Evolutionary conservation across 1,140 invertebrate species (phyloP).

Genomic region (Pteromalus puparum): DNA sequence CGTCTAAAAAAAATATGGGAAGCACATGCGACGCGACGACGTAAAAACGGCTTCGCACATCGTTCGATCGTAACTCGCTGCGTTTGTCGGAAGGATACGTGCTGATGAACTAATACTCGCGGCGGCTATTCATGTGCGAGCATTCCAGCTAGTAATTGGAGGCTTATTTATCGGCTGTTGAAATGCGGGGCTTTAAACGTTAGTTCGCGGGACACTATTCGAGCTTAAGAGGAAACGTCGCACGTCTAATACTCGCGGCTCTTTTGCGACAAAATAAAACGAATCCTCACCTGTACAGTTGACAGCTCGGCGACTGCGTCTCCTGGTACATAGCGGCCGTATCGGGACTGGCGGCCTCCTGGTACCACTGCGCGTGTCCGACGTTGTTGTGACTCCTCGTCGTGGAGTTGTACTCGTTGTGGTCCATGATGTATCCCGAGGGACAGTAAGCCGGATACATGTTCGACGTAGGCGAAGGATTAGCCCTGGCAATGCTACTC

Average conservation of each 20-base stretch:
- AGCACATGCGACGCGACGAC: slow-evolving; percentile 33
- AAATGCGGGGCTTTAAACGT: neutral
- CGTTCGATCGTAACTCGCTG: neutral
- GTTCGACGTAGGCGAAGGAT: slow-evolving; percentile 75
- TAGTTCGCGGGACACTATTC: too few relatives aligned
- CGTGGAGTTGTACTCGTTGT: slow-evolving; percentile 71
- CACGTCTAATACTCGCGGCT: too few relatives aligned
- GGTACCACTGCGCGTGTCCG: slow-evolving; percentile 46
- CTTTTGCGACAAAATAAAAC: too few relatives aligned
- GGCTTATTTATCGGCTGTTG: neutral
- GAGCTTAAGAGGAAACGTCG: too few relatives aligned
- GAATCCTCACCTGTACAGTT: slow-evolving; percentile 69
- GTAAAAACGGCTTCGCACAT: slow-evolving; percentile 23
- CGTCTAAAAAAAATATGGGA: slow-evolving; percentile 47
- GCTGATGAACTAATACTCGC: neutral
- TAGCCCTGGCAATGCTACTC: slow-evolving; percentile 75
- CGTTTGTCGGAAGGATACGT: neutral
- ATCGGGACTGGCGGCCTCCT: slow-evolving; percentile 68
- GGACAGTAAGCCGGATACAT: slow-evolving; percentile 76
- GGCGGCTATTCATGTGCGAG: neutral
- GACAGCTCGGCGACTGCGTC: slow-evolving; percentile 71
- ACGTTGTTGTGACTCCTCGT: slow-evolving; percentile 70
- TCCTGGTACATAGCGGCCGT: slow-evolving; percentile 71
- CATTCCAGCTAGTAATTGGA: neutral
- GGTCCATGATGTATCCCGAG: slow-evolving; percentile 74